Evolutionary conservation across 2,113 vertebrate species (phyloP).

Genomic region (Brachypteracias leptosomus): DNA sequence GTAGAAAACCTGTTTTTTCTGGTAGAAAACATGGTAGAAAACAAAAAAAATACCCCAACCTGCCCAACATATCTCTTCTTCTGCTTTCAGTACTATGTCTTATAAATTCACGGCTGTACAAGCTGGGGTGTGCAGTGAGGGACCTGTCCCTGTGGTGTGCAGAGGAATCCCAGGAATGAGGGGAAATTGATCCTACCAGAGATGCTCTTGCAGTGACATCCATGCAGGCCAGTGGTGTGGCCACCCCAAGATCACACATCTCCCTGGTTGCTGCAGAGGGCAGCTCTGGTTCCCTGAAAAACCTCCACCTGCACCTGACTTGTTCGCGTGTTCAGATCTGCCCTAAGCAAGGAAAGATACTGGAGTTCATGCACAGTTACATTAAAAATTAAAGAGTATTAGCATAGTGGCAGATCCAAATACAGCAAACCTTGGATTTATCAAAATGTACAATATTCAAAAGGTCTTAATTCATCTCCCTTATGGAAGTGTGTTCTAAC

Average conservation of each 20-base stretch:
- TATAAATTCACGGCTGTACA: neutral
- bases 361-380: neutral
- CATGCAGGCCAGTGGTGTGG: neutral
- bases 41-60: neutral
- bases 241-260: neutral
- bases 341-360: neutral
- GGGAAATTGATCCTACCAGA: neutral
- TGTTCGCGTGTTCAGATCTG: neutral
- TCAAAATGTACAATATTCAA: neutral
- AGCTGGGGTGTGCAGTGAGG: neutral
- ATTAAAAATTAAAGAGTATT: neutral
- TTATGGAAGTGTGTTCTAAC: neutral
- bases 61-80: neutral
- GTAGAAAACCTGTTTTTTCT: neutral
- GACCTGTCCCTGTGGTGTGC: neutral
- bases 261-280: rapidly evolving
- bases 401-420: neutral
- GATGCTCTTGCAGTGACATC: neutral
- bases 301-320: neutral
- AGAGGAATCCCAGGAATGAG: neutral
- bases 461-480: neutral
- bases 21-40: neutral
- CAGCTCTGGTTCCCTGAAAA: neutral
- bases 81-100: neutral
- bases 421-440: neutral